Conservation (phyloP, 2,888 invertebrate species). For the Peribatodes rhomboidaria region DNA sequence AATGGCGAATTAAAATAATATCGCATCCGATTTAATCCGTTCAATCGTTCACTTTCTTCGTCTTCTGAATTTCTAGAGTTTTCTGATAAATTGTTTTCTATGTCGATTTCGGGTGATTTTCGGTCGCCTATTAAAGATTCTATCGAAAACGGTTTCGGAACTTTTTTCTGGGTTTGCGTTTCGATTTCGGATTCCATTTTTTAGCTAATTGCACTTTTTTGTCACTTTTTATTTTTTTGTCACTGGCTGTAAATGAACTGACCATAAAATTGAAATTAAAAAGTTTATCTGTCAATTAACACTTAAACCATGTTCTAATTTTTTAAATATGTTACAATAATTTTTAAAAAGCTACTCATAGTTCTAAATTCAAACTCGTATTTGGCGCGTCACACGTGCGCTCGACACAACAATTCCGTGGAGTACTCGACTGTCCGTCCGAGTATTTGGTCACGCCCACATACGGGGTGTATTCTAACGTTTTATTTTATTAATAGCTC, state of each 20-base stretch:
- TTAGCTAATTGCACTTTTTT: slow-evolving; percentile 29
- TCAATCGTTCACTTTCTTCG: slow-evolving; percentile 70
- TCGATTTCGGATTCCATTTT: slow-evolving; percentile 73
- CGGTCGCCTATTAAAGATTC: slow-evolving; percentile 87
- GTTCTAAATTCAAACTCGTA: slow-evolving; percentile 34
- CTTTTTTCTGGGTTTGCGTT: slow-evolving; percentile 73
- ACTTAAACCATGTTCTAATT: not conserved
- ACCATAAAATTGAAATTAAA: not conserved
- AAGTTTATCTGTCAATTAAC: not conserved
- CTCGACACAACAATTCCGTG: slow-evolving; percentile 62
- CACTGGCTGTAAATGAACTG: slow-evolving; percentile 22
- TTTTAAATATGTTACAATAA: not conserved
- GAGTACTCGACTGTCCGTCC: slow-evolving; percentile 62
- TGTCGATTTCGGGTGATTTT: slow-evolving; percentile 82
- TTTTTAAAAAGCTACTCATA: slow-evolving; percentile 23
- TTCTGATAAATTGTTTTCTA: slow-evolving; percentile 78
- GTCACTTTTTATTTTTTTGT: slow-evolving; percentile 21
- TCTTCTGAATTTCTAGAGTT: slow-evolving; percentile 78
- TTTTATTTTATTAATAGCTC: slow-evolving; percentile 77
- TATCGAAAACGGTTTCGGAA: slow-evolving; percentile 88
- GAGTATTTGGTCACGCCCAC: slow-evolving; percentile 73
- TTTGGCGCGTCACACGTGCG: slow-evolving; percentile 62
- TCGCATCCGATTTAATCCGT: slow-evolving; percentile 76
- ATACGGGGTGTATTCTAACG: slow-evolving; percentile 81
- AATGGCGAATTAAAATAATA: slow-evolving; percentile 81